Evolutionary conservation across 2,888 invertebrate species (phyloP).

Genomic region (Abscondita cerata): DNA sequence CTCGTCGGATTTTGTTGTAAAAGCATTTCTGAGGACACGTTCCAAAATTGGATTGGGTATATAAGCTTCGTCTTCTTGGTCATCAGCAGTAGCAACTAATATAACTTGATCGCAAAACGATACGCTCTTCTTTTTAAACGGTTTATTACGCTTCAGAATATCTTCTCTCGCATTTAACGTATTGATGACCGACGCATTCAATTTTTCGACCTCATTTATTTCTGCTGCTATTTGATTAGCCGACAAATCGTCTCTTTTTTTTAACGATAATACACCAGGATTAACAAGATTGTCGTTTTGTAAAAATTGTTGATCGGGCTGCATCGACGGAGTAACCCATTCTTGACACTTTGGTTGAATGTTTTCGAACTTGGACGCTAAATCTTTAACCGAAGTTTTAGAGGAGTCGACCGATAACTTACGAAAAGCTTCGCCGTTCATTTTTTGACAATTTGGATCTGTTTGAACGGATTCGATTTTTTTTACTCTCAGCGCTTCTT

Average conservation of each 20-base stretch:
- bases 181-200: constrained; percentile 63
- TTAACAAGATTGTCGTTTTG: constrained; percentile 39
- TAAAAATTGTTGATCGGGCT: constrained; percentile 18
- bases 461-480: constrained; percentile 55
- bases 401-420: constrained; percentile 19
- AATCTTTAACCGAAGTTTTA: constrained; percentile 70
- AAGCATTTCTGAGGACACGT: constrained; percentile 81
- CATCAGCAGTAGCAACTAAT: constrained; percentile 90
- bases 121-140: constrained; percentile 87
- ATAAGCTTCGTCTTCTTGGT: constrained; percentile 88
- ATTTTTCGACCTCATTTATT: constrained; percentile 64
- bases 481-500: constrained; percentile 69
- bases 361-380: constrained; percentile 82
- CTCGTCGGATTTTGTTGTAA: constrained; percentile 73
- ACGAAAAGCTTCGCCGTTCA: constrained; percentile 26
- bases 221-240: constrained; percentile 65
- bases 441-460: constrained; percentile 58
- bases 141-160: constrained; percentile 60
- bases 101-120: constrained; percentile 96
- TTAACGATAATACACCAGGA: constrained; percentile 45
- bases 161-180: constrained; percentile 55
- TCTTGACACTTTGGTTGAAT: constrained; percentile 47
- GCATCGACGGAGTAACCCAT: constrained; percentile 12
- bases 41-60: constrained; percentile 91
- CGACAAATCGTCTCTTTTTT: constrained; percentile 53